Percentiles rank a stretch among this genome's conserved stretches.
phyloP scores from a whole-genome alignment of 2,113 vertebrate genomes.

The Tachysurus vachellii region DNA sequence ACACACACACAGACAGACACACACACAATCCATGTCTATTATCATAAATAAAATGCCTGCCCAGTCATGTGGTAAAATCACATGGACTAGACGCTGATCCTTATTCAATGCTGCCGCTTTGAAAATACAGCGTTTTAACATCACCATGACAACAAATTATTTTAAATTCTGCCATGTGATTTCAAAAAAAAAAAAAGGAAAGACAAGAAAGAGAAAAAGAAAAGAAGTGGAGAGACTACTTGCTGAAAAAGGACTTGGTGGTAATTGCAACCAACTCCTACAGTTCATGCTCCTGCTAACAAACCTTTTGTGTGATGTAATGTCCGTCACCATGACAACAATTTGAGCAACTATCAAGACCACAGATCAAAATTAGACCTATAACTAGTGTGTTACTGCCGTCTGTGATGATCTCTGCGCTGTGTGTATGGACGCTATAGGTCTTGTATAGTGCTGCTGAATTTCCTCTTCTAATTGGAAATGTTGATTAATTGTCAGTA shows the following conservation, averaged over 20 bases:
- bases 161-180: background rate
- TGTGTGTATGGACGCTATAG: background rate
- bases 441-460: background rate
- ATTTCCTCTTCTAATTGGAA: background rate
- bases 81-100: background rate
- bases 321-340: background rate
- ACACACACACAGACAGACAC: constrained; percentile 31
- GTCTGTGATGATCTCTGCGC: background rate
- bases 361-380: background rate
- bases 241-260: too few species aligned
- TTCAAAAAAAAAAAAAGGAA: background rate
- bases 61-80: background rate
- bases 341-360: background rate
- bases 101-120: background rate
- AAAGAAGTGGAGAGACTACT: background rate
- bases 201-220: background rate
- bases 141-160: background rate
- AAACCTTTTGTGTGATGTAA: background rate
- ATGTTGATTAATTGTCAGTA: background rate
- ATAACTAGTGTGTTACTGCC: background rate
- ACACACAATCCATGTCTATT: background rate
- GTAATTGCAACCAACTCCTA: background rate
- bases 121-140: background rate
- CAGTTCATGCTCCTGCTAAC: background rate
- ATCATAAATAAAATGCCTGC: background rate